Conservation (phyloP, 2,888 invertebrate genomes). For the Clusia tigrina region DNA sequence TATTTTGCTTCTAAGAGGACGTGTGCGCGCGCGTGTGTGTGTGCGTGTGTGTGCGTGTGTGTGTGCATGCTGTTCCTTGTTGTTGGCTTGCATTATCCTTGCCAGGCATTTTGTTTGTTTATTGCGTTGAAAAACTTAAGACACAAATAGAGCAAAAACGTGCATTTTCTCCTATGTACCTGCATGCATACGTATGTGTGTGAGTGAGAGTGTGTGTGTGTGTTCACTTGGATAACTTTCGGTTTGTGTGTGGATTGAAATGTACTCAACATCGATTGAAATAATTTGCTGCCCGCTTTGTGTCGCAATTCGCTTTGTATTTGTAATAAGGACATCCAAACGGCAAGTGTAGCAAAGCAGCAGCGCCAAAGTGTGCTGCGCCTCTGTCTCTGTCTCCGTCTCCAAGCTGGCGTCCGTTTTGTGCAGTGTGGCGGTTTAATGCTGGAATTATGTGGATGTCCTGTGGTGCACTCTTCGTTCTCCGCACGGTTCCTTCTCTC, state of each 20-base stretch:
- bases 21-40: not conserved
- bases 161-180: not conserved
- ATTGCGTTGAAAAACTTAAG: conserved; percentile 3
- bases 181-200: not conserved
- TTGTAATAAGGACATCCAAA: not conserved
- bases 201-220: not conserved
- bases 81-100: not conserved
- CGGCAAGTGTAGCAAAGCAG: not conserved
- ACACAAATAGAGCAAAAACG: conserved; percentile 8
- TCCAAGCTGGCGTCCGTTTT: not conserved
- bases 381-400: not conserved
- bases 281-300: conserved; percentile 19
- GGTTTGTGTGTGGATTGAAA: conserved; percentile 10
- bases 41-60: too few species aligned
- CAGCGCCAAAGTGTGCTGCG: not conserved
- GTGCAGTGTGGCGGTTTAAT: not conserved
- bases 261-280: conserved; percentile 27
- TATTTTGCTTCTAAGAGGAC: conserved; percentile 21
- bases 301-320: not conserved
- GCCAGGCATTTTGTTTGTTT: conserved; percentile 16
- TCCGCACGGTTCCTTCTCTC: not conserved
- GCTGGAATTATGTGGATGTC: conserved; percentile 4
- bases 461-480: not conserved
- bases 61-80: too few species aligned
- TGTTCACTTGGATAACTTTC: not conserved